phyloP scores from a whole-genome alignment of 2,797 vertebrate genomes.

The Perodicticus potto region DNA sequence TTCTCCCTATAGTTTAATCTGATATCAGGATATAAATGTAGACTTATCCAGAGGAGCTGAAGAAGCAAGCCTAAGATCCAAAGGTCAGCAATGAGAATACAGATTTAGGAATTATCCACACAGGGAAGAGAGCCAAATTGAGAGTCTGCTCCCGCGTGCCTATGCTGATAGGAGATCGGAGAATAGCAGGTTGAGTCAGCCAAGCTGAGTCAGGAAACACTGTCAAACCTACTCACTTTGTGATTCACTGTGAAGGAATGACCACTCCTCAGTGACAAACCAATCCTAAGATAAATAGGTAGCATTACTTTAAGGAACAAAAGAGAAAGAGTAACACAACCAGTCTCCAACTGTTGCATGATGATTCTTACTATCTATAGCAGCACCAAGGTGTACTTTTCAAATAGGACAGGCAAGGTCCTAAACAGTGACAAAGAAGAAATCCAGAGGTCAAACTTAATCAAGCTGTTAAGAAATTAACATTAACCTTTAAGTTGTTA shows the following conservation, averaged over 20 bases:
- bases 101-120: slow-evolving; percentile 1
- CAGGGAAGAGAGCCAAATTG: not conserved
- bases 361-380: not conserved
- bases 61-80: slow-evolving; percentile 13
- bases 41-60: slow-evolving; percentile 3
- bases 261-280: slow-evolving; percentile 69
- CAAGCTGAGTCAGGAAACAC: slow-evolving; percentile 35
- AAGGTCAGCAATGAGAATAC: slow-evolving; percentile 51
- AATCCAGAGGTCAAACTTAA: slow-evolving; percentile 56
- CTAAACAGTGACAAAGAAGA: not conserved
- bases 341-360: not conserved
- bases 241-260: slow-evolving; percentile 72
- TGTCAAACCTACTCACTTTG: not conserved
- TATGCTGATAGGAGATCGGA: not conserved
- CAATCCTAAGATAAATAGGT: slow-evolving; percentile 59
- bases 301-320: not conserved
- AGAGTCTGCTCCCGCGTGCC: not conserved
- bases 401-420: not conserved
- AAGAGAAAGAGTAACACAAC: not conserved
- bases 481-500: slow-evolving; percentile 49
- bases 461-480: slow-evolving; percentile 55
- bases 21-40: slow-evolving; percentile 34
- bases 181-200: not conserved
- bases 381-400: not conserved
- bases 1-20: slow-evolving; percentile 1